Percentiles rank a stretch among this genome's conserved stretches.
phyloP scores from a whole-genome alignment of 2,888 invertebrate species.

The Eupeodes luniger region DNA sequence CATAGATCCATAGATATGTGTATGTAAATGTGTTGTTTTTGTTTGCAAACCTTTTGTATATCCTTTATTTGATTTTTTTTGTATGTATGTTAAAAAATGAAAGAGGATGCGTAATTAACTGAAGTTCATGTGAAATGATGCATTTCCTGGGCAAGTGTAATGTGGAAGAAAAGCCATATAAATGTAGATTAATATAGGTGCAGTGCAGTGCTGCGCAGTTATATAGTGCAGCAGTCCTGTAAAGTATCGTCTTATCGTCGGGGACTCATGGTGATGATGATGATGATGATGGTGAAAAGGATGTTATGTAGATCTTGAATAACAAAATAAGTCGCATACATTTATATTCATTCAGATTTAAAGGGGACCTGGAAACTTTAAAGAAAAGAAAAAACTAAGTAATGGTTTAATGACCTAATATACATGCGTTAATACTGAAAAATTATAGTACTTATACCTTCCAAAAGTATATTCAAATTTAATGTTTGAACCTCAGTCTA shows the following conservation, averaged over 20 bases:
- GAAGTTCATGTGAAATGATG: slow-evolving; percentile 67
- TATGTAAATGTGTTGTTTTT: slow-evolving; percentile 9
- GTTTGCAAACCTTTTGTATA: slow-evolving; percentile 48
- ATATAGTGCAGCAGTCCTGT: neutral
- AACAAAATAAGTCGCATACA: slow-evolving; percentile 4
- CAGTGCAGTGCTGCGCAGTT: no score
- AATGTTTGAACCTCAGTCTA: no score
- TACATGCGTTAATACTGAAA: neutral
- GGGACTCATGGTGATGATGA: neutral
- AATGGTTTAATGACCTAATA: slow-evolving; percentile 6
- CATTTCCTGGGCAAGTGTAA: slow-evolving; percentile 63
- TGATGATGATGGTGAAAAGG: neutral
- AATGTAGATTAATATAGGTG: neutral
- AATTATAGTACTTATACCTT: neutral
- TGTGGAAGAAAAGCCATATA: slow-evolving; percentile 22
- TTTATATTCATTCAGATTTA: neutral
- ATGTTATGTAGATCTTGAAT: neutral
- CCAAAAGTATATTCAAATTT: no score
- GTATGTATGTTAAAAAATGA: neutral
- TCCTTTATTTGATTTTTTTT: slow-evolving; percentile 14
- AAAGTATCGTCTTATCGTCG: neutral
- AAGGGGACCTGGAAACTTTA: neutral
- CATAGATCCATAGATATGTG: neutral
- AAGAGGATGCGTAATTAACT: slow-evolving; percentile 68
- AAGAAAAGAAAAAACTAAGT: neutral